These are phyloP conservation scores for Drosophila atroscutellata DNA, from an alignment of 2,888 invertebrate genomes.

Conservation along the genomic window DNA sequence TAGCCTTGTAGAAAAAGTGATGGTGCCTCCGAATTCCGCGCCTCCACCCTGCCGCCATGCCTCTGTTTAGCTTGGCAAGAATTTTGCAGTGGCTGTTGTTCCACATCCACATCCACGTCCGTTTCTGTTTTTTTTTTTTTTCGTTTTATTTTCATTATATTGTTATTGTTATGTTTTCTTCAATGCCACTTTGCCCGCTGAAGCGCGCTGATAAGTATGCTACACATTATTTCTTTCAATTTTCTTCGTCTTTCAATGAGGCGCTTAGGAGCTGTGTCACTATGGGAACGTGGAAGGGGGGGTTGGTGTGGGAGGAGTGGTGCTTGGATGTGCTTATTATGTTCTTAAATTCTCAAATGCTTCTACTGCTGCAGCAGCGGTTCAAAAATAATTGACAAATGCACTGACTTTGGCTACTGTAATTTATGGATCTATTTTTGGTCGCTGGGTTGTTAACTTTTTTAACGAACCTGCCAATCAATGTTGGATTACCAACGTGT, in stretches of 20 bases:
- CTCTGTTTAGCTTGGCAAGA: conserved; percentile 26
- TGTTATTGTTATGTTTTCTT: conserved; percentile 61
- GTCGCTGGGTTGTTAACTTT: background rate
- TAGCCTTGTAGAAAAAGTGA: conserved; percentile 61
- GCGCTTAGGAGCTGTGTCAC: conserved; percentile 1
- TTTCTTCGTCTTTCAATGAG: conserved; percentile 37
- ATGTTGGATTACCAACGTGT: background rate
- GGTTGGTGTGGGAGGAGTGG: background rate
- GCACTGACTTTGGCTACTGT: background rate
- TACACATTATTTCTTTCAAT: conserved; percentile 66
- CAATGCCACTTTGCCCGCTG: conserved; percentile 70
- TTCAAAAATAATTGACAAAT: conserved; percentile 15
- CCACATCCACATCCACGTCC: conserved; percentile 15
- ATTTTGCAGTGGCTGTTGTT: conserved; percentile 23
- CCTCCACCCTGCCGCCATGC: background rate
- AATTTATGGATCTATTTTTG: conserved; percentile 6
- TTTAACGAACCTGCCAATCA: background rate
- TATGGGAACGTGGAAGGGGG: background rate
- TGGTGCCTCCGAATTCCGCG: conserved; percentile 8
- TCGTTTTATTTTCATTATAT: conserved; percentile 9
- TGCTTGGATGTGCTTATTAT: background rate
- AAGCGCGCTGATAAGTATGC: conserved; percentile 68
- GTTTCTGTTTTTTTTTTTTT: conserved; percentile 3
- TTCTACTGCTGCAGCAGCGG: conserved; percentile 7
- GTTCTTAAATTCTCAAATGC: conserved; percentile 3